Evolutionary conservation across 2,797 vertebrate genomes (phyloP), one percentile per base, ranked within the genome.

Genomic region (Anguilla megastoma): DNA sequence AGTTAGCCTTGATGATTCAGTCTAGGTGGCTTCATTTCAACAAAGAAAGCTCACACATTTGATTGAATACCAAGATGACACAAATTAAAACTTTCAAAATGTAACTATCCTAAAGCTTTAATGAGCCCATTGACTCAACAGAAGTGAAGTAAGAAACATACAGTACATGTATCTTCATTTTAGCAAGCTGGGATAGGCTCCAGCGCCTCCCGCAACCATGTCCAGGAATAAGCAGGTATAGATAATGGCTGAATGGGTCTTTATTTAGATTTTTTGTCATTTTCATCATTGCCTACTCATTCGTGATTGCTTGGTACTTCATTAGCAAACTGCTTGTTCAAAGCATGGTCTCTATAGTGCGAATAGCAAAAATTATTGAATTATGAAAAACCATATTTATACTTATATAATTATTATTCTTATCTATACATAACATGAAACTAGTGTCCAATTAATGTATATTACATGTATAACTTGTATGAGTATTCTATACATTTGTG

Each of bases 391-490:
- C 14, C 41, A 45, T 18, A 63, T 24, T 80, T 48, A 84, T 60
- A 54, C 60, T 63, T n/a, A 45, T 58, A 45, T 50, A 63, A 58
- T 84, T 14, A 27, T 85, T 60, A 74, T 84, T 14, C 45, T 85
- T 66, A 74, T 41, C 76, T 45, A 30, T 27, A 88, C 66, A 86
- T 60, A 87, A 88, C 56, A 52, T 84, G n/a, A 80, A 36, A 69
- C 82, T 60, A 27, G 52, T 27, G n/a, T 41, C 33, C 8, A n/a
- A 30, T 33, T 36, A 74, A 30, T 1, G 8, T 36, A 74, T 33
- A 36, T 33, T 45, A 87, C 24, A 50, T 12, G 30, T 82, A 66
- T 36, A 33, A 52, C 76, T 45, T 63, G 18, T n/a, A n/a, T 69
- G n/a, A 69, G 24, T n/a, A 69, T 71, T 7, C 54, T 76, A 63